phyloP scores from a whole-genome alignment of 2,888 invertebrate genomes.

The Erynnis tages region DNA sequence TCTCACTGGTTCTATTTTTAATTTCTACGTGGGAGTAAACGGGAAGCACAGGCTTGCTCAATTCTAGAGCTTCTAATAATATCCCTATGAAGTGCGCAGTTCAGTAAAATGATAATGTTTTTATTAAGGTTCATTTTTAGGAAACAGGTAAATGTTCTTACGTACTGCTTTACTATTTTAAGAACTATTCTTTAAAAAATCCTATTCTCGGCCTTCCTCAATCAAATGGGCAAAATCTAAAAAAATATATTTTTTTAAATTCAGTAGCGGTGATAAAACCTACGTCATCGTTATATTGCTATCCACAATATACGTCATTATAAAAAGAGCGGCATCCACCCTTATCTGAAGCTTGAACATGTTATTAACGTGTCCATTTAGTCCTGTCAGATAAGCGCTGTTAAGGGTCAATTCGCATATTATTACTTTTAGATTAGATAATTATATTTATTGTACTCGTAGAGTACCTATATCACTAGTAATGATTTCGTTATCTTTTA shows the following conservation, averaged over 20 bases:
- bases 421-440: not conserved
- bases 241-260: too few relatives aligned
- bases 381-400: slow-evolving; percentile 2
- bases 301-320: too few relatives aligned
- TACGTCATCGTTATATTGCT: too few relatives aligned
- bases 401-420: not conserved
- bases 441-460: not conserved
- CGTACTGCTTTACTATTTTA: too few relatives aligned
- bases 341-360: not conserved
- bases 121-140: not conserved
- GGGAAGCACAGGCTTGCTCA: not conserved
- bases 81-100: not conserved
- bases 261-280: too few relatives aligned
- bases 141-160: too few relatives aligned
- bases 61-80: not conserved
- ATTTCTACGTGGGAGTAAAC: not conserved
- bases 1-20: not conserved
- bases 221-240: too few relatives aligned
- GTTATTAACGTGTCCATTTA: slow-evolving; percentile 1
- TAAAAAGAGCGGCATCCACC: not conserved
- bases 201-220: too few relatives aligned
- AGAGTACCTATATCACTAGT: too few relatives aligned
- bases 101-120: not conserved
- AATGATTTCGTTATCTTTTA: too few relatives aligned
- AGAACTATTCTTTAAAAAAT: too few relatives aligned